These are phyloP conservation scores for Ginglymostoma cirratum DNA, from an alignment of 2,113 vertebrate species.

Conservation along the genomic window DNA sequence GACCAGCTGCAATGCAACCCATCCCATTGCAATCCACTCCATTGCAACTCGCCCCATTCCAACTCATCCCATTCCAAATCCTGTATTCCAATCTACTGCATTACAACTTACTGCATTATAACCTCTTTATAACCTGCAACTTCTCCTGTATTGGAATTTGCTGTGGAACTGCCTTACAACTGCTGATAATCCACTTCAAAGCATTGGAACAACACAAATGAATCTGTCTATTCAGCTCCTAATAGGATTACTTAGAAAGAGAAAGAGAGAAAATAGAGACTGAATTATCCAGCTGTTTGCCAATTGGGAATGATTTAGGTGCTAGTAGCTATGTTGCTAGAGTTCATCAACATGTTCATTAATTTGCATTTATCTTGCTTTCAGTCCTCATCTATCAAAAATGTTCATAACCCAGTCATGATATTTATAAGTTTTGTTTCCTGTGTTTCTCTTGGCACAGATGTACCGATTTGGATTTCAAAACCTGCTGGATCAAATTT, in stretches of 20 bases:
- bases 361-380: too few relatives aligned
- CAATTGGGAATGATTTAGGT: not conserved
- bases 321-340: too few relatives aligned
- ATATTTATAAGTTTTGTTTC: not conserved
- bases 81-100: not conserved
- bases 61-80: too few relatives aligned
- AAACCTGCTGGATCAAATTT: conserved; percentile 75
- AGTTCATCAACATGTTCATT: too few relatives aligned
- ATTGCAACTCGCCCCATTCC: too few relatives aligned
- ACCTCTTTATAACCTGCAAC: not conserved
- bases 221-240: not conserved
- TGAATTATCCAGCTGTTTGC: too few relatives aligned
- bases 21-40: too few relatives aligned
- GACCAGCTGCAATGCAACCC: not conserved
- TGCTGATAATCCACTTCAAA: not conserved
- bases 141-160: not conserved
- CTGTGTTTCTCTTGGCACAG: conserved; percentile 36
- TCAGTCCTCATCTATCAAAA: too few relatives aligned
- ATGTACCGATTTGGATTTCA: conserved; percentile 72
- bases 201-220: not conserved
- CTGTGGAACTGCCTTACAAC: too few relatives aligned
- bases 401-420: too few relatives aligned
- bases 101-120: not conserved
- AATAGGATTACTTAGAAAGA: not conserved
- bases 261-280: too few relatives aligned